Conservation (phyloP, 2,113 vertebrate species). For the Trochalopteron elliotii region DNA sequence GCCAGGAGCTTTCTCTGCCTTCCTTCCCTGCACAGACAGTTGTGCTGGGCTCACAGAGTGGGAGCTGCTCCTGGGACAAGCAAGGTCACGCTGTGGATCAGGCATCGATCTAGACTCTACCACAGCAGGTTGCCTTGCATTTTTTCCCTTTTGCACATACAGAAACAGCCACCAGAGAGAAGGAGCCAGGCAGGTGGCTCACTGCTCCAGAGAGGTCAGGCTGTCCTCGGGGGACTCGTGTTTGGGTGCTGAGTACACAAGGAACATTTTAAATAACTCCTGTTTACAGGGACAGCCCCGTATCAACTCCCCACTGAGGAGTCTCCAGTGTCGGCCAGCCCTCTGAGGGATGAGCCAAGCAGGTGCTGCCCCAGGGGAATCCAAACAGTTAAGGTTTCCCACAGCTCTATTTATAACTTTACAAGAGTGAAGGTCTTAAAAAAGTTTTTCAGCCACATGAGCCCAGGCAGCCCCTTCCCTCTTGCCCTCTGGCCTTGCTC, state of each 20-base stretch:
- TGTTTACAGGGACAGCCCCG: not conserved
- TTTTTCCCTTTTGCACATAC: not conserved
- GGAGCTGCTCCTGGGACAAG: not conserved
- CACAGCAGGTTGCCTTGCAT: not conserved
- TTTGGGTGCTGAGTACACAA: not conserved
- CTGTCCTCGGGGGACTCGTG: not conserved
- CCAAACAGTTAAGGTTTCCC: not conserved
- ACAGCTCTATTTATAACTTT: not conserved
- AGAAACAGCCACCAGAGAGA: not conserved
- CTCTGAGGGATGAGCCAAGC: not conserved
- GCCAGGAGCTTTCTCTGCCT: not conserved
- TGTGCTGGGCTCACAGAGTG: rapidly evolving
- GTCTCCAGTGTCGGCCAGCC: not conserved
- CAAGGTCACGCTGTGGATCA: rapidly evolving
- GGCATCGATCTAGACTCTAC: not conserved
- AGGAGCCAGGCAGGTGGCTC: not conserved
- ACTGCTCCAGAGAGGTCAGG: not conserved
- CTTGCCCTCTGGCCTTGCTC: not conserved
- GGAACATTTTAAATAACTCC: not conserved
- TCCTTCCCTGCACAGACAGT: not conserved
- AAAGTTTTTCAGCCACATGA: not conserved
- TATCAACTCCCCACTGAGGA: not conserved
- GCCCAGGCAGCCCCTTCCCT: not conserved
- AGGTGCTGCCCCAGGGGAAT: not conserved
- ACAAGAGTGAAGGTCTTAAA: not conserved